These are phyloP conservation scores for Emmelina monodactyla DNA, from an alignment of 2,888 invertebrate species.

Conservation along the genomic window DNA sequence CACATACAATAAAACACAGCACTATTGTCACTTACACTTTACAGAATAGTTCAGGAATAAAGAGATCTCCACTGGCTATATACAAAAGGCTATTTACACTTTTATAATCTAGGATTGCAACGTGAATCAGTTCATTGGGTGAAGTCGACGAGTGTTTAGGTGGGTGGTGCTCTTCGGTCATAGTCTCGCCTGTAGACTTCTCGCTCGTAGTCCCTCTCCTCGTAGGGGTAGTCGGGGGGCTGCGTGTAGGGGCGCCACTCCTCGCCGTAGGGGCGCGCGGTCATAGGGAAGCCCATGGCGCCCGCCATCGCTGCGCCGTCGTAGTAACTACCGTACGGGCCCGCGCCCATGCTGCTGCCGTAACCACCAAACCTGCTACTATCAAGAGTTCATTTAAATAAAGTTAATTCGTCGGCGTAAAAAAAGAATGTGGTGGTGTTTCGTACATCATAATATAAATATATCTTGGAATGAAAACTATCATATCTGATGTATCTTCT, in stretches of 20 bases:
- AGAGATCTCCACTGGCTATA: slow-evolving; percentile 27
- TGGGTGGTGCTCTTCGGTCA: slow-evolving; percentile 70
- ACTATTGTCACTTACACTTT: slow-evolving; percentile 62
- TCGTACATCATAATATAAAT: neutral
- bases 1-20: slow-evolving; percentile 63
- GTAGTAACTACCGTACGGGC: slow-evolving; percentile 46
- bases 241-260: slow-evolving; percentile 58
- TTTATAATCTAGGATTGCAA: too few species aligned
- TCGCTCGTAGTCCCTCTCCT: slow-evolving; percentile 61
- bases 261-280: slow-evolving; percentile 47
- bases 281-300: slow-evolving; percentile 62
- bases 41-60: slow-evolving; percentile 40
- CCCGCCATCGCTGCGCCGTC: slow-evolving; percentile 48
- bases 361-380: slow-evolving; percentile 27
- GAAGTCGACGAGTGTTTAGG: slow-evolving; percentile 23
- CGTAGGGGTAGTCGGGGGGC: slow-evolving; percentile 57
- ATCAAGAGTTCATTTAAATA: neutral
- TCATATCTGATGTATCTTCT: neutral
- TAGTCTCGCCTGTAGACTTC: slow-evolving; percentile 71
- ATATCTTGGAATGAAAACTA: neutral
- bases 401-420: neutral
- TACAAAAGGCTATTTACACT: slow-evolving; percentile 42
- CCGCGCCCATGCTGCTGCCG: slow-evolving; percentile 41
- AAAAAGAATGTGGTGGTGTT: too few species aligned
- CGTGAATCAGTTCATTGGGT: neutral